Conservation (phyloP, 2,797 vertebrate genomes). For the Poeciliopsis infans region DNA sequence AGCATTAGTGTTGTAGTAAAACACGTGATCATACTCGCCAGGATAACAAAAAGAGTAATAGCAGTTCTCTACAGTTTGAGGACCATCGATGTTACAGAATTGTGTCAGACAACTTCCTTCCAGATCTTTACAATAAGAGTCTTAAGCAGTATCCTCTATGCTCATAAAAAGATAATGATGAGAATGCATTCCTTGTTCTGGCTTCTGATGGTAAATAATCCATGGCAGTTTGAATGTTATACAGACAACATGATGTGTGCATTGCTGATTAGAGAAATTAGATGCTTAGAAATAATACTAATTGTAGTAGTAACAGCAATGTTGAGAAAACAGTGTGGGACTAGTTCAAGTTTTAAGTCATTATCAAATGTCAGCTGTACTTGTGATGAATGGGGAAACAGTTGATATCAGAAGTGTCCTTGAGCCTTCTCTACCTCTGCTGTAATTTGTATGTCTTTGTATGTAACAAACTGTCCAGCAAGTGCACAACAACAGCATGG, state of each 20-base stretch:
- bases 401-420: neutral
- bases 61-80: neutral
- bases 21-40: neutral
- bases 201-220: slow-evolving; percentile 2
- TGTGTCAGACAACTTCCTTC: neutral
- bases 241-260: neutral
- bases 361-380: neutral
- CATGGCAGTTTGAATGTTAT: neutral
- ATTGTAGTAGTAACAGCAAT: neutral
- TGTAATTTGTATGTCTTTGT: neutral
- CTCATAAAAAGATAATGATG: neutral
- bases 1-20: neutral
- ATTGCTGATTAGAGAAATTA: neutral
- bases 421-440: neutral
- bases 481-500: slow-evolving; percentile 62
- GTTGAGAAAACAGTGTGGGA: neutral
- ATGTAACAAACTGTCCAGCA: neutral
- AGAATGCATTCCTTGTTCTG: slow-evolving; percentile 1
- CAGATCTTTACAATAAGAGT: neutral
- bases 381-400: neutral
- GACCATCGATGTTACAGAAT: neutral
- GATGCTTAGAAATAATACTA: neutral
- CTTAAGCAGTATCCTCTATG: neutral
- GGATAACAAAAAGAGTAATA: neutral
- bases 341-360: neutral